Evolutionary conservation across 2,888 invertebrate species (phyloP), one percentile per base, ranked within the genome.

Genomic region (Hedya salicella): DNA sequence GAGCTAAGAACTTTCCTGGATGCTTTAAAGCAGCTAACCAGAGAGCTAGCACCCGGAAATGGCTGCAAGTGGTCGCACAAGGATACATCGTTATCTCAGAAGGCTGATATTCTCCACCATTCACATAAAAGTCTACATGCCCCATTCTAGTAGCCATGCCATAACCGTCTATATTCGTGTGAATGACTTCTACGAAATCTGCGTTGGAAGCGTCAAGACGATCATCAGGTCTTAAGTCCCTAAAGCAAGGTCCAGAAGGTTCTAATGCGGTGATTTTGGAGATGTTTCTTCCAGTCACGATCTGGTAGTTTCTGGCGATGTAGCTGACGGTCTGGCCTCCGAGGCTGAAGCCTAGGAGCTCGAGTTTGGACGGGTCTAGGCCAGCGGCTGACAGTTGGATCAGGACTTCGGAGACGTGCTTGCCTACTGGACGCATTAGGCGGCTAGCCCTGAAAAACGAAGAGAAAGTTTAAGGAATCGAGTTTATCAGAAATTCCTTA

Each of bases 361-460:
- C 91, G 1, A 90, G 71, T 49, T 78, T 85, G 0, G 76, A 69
- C 6, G 91, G 88, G 54, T 89, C 80, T 2, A 92, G 76, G 1
- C 91, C 91, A 1, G 76, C 72, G 30, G 79, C 67, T 2, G 81
- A 83, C 2, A 92, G 80, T 14, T 87, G 80, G 8, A 76, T 80
- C 1, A 92, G 72, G 1, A 91, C 74, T 75, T 91, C 87, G 0
- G 90, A 89, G 0, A 91, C 86, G 70, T 87, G 89, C 63, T 83
- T 86, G 11, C 91, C 92, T 0, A 92, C 88, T n/a, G 91, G 89
- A 9, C 89, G 83, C 89, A 91, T 91, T 8, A 92, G 80, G n/a
- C 91, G 85, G 5, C 84, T 77, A 3, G 92, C 88, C 71, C 89
- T 89, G 82, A n/a, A 76, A 68, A 42, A 21, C 53, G 30, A 36